Conservation (phyloP, 1,140 invertebrate species). For the Musca domestica region DNA sequence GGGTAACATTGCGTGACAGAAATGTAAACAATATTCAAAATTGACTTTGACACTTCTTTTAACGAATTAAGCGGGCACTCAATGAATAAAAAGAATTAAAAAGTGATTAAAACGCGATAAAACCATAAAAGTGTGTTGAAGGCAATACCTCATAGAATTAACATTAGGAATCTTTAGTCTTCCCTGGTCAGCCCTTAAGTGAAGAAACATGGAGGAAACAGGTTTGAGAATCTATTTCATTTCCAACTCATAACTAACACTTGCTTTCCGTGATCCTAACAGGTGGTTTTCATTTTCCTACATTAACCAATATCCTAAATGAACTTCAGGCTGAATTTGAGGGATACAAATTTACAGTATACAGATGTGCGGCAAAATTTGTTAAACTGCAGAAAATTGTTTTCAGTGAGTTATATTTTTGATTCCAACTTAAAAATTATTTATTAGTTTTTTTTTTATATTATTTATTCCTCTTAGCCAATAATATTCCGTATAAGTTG, state of each 20-base stretch:
- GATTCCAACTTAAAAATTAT: constrained; percentile 1
- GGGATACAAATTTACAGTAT: constrained; percentile 49
- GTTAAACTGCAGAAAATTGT: constrained; percentile 43
- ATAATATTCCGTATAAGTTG: constrained; percentile 45
- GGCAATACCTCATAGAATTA: no score
- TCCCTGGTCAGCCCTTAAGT: no score
- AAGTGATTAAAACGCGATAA: no score
- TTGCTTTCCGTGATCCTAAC: no score
- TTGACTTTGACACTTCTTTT: not conserved
- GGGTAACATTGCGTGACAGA: no score
- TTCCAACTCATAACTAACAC: no score
- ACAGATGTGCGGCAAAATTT: constrained; percentile 49
- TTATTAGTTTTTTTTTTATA: not conserved
- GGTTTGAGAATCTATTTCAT: no score
- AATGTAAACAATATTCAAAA: not conserved
- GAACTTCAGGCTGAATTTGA: constrained; percentile 39
- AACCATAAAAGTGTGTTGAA: no score
- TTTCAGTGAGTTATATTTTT: constrained; percentile 42
- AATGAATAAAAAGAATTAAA: no score
- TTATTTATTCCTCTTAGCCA: constrained; percentile 31
- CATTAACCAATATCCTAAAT: constrained; percentile 37
- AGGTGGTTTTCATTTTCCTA: constrained; percentile 16
- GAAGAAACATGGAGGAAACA: no score
- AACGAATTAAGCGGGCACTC: not conserved
- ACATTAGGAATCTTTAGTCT: no score